A percentile compares a stretch with the other conserved stretches of the same genome.
Evolutionary conservation across 2,888 invertebrate species (phyloP).

Genomic region (Drosophila dives): DNA sequence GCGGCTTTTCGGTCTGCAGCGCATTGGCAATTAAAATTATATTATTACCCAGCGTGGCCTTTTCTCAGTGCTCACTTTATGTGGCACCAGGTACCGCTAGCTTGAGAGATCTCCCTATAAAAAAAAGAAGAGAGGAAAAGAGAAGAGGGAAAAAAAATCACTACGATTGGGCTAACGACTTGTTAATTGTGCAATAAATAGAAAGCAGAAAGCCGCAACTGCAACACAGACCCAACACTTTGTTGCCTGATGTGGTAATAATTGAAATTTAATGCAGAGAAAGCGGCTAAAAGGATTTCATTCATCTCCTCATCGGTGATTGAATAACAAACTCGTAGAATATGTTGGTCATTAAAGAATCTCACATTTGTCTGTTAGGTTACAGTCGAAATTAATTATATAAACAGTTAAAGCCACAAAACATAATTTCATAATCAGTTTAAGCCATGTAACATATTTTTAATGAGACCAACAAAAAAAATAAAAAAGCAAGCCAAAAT

Average conservation of each 20-base stretch:
- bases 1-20: constrained; percentile 27
- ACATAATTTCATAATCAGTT: constrained; percentile 71
- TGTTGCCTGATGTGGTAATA: constrained; percentile 69
- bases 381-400: constrained; percentile 59
- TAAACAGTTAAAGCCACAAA: constrained; percentile 65
- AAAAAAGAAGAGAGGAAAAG: background rate
- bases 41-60: constrained; percentile 65
- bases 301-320: background rate
- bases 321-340: constrained; percentile 7
- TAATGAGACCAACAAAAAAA: constrained; percentile 64
- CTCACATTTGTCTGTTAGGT: background rate
- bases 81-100: constrained; percentile 37
- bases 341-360: background rate
- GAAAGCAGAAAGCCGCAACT: constrained; percentile 58
- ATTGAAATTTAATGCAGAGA: constrained; percentile 71
- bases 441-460: constrained; percentile 76
- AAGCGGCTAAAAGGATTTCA: constrained; percentile 52
- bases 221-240: constrained; percentile 20
- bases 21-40: constrained; percentile 74
- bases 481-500: constrained; percentile 9
- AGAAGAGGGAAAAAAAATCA: background rate
- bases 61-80: background rate
- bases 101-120: constrained; percentile 30
- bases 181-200: constrained; percentile 80
- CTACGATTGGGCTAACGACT: constrained; percentile 68